Percentiles rank a stretch among this genome's conserved stretches.
Evolutionary conservation across 2,888 invertebrate genomes (phyloP).

Genomic region (Drosophila picticornis): DNA sequence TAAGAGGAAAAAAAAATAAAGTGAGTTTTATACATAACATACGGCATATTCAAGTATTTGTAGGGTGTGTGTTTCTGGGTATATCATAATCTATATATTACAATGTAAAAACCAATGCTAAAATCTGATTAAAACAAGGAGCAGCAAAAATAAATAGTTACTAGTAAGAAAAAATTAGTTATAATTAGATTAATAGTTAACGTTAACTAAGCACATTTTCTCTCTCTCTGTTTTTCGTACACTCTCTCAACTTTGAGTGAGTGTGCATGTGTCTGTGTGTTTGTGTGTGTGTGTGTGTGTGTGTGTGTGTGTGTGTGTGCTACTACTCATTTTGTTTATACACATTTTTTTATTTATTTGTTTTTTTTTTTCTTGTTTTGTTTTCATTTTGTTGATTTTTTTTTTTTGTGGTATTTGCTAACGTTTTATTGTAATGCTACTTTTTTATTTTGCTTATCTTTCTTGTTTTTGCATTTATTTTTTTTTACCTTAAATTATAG

Average conservation of each 20-base stretch:
- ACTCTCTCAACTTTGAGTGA: conserved; percentile 2
- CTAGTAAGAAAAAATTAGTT: conserved; percentile 55
- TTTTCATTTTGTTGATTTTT: background rate
- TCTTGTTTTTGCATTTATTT: conserved; percentile 4
- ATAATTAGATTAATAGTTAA: conserved; percentile 59
- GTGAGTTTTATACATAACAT: conserved; percentile 31
- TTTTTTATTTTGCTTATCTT: conserved; percentile 19
- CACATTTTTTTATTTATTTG: conserved; percentile 44
- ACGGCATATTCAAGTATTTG: conserved; percentile 40
- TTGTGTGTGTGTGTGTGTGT: conserved; percentile 34
- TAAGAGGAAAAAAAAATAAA: conserved; percentile 34
- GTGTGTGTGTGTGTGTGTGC: conserved; percentile 40
- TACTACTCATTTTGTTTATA: conserved; percentile 68
- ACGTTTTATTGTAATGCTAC: conserved; percentile 56
- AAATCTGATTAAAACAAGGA: conserved; percentile 57
- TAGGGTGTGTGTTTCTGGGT: conserved; percentile 23
- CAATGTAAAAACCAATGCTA: conserved; percentile 63
- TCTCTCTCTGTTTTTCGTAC: background rate
- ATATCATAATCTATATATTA: conserved; percentile 49
- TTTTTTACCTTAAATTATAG: conserved; percentile 36
- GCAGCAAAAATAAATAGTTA: conserved; percentile 73
- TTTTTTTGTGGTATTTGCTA: conserved; percentile 48
- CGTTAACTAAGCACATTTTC: conserved; percentile 70
- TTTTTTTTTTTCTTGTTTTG: conserved; percentile 3
- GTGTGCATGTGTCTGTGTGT: conserved; percentile 3